Conservation (phyloP, 2,113 vertebrate genomes). For the Cinclus cinclus region DNA sequence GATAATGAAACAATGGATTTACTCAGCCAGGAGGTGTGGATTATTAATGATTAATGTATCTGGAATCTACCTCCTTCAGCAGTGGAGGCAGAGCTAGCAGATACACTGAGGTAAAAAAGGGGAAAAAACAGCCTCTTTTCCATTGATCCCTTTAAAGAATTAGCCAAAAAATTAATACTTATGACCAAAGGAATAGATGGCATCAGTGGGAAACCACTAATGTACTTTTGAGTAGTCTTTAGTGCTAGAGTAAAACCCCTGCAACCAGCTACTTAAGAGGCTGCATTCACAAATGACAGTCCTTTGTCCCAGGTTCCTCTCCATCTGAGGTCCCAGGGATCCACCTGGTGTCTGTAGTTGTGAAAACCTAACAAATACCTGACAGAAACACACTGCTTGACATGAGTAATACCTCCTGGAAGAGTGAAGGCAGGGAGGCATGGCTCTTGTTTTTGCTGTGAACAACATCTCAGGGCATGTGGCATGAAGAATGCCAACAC, state of each 20-base stretch:
- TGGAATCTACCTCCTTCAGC: not conserved
- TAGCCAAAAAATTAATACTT: not conserved
- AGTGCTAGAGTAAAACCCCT: not conserved
- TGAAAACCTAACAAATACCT: not conserved
- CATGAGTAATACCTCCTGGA: not conserved
- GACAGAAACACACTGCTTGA: fast-evolving
- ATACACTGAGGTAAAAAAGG: not conserved
- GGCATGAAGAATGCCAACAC: not conserved
- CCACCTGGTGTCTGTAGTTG: not conserved
- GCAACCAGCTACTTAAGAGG: not conserved
- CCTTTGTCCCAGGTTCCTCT: not conserved
- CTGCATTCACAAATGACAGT: not conserved
- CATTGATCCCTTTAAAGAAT: not conserved
- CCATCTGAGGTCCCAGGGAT: not conserved
- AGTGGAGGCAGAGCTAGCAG: not conserved
- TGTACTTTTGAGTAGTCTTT: not conserved
- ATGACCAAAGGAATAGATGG: not conserved
- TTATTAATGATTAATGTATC: not conserved
- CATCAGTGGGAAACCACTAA: not conserved
- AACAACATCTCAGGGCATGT: not conserved
- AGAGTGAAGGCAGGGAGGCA: not conserved
- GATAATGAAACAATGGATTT: not conserved
- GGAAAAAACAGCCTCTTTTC: not conserved
- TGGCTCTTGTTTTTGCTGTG: not conserved
- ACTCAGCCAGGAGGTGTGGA: not conserved